Evolutionary conservation across 1,140 invertebrate species (phyloP).

Genomic region (Microplitis demolitor): DNA sequence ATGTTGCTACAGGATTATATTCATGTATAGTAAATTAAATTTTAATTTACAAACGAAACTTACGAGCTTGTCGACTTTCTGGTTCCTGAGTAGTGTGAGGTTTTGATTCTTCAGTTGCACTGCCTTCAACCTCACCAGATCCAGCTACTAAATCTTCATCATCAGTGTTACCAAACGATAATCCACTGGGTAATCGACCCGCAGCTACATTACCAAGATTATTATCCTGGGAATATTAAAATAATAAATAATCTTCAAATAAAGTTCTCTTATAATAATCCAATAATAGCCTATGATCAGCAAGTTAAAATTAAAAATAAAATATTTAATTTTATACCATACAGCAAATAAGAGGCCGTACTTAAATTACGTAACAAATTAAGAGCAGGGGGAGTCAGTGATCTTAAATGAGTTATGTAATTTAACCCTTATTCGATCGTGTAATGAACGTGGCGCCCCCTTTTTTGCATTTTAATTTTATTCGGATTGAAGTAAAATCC

Average conservation of each 20-base stretch:
- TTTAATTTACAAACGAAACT: constrained; percentile 16
- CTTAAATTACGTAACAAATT: too few species aligned
- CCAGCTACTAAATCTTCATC: constrained; percentile 48
- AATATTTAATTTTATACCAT: too few species aligned
- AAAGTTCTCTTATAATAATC: too few species aligned
- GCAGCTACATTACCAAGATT: constrained; percentile 31
- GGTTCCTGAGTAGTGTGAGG: not conserved
- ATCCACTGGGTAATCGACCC: constrained; percentile 10
- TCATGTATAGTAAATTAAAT: constrained; percentile 15
- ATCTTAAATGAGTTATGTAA: too few species aligned
- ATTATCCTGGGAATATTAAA: constrained; percentile 21
- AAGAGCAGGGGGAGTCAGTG: too few species aligned
- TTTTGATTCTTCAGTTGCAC: constrained; percentile 26
- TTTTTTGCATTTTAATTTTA: too few species aligned
- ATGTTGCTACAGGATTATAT: not conserved
- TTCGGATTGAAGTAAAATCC: too few species aligned
- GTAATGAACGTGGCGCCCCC: too few species aligned
- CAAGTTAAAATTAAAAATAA: too few species aligned
- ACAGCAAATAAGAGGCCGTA: too few species aligned
- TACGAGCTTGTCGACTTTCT: constrained; percentile 31
- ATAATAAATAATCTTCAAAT: not conserved
- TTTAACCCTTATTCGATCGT: too few species aligned
- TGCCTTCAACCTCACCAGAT: constrained; percentile 48
- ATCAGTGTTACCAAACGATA: constrained; percentile 34
- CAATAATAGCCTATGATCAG: too few species aligned